phyloP scores from a whole-genome alignment of 2,113 vertebrate species.

The Laterallus jamaicensis region DNA sequence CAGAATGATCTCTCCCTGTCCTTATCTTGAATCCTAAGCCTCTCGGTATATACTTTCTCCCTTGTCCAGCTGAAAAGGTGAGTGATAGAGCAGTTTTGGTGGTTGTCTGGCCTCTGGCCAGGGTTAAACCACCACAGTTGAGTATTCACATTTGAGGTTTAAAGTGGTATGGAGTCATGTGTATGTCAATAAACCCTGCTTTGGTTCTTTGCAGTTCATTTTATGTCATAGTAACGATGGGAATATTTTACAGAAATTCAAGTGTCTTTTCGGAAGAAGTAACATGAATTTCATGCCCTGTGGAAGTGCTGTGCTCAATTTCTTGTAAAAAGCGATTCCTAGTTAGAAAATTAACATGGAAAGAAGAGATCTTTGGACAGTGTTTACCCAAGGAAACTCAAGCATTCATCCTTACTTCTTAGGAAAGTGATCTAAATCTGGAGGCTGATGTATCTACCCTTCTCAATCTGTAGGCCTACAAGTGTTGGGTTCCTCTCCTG shows the following conservation, averaged over 20 bases:
- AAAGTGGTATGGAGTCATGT: background rate
- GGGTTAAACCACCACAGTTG: no score
- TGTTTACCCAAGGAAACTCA: background rate
- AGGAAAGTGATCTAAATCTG: background rate
- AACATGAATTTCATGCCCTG: background rate
- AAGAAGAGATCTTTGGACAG: background rate
- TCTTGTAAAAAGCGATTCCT: background rate
- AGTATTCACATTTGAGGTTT: background rate
- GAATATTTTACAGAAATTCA: background rate
- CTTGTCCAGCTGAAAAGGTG: no score
- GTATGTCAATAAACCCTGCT: background rate
- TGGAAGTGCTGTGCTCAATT: rapidly evolving
- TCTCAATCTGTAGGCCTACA: background rate
- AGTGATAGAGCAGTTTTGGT: no score
- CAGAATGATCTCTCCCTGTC: no score
- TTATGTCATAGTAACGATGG: background rate
- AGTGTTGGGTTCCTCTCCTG: background rate
- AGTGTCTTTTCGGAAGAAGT: background rate
- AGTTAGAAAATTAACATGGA: background rate
- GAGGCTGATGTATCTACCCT: background rate
- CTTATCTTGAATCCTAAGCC: no score
- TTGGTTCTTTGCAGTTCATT: background rate
- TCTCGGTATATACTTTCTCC: no score
- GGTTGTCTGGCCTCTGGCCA: no score
- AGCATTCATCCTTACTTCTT: background rate